Conservation (phyloP, 2,797 vertebrate species). For the Nyctalus aviator region DNA sequence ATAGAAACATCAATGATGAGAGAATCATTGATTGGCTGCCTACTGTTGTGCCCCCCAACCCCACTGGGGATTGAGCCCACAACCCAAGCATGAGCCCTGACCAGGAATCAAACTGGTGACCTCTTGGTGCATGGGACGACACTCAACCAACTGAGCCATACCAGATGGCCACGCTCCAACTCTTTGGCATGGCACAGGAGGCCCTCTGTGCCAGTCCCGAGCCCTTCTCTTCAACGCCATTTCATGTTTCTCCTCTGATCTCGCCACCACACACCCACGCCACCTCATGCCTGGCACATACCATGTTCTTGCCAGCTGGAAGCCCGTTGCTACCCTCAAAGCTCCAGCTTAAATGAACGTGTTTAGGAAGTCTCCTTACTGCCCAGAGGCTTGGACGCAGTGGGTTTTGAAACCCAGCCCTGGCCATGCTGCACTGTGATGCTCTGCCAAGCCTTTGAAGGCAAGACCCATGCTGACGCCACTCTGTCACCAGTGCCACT, state of each 20-base stretch:
- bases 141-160: no score
- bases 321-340: not conserved
- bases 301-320: not conserved
- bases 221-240: not conserved
- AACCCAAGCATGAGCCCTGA: no score
- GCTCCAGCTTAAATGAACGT: not conserved
- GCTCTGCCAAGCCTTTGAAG: not conserved
- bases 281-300: not conserved
- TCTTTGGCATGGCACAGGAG: rapidly evolving
- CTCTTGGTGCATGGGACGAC: no score
- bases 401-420: not conserved
- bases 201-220: not conserved
- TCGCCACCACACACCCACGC: not conserved
- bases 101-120: no score
- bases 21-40: no score
- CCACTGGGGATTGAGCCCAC: no score
- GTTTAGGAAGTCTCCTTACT: not conserved
- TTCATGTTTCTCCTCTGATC: not conserved
- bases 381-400: not conserved
- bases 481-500: not conserved
- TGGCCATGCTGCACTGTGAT: not conserved
- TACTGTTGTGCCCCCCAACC: no score
- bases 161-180: not conserved
- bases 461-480: not conserved
- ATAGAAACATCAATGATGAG: no score